Conservation (phyloP, 2,797 vertebrate species). For the Gephyroberyx darwinii region DNA sequence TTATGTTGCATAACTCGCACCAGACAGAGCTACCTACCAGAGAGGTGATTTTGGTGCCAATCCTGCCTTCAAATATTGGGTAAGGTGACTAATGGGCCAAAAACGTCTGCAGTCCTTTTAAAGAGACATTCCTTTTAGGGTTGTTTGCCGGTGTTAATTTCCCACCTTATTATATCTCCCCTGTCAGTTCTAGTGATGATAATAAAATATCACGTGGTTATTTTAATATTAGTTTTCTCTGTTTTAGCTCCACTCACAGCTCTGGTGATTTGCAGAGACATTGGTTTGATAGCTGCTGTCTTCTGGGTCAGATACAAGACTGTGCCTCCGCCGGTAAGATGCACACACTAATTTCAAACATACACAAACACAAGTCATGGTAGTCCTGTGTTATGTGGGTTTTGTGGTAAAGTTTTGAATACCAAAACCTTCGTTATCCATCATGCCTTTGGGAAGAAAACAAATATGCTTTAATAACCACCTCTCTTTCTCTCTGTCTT, state of each 20-base stretch:
- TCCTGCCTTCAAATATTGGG: too few species aligned
- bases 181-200: background rate
- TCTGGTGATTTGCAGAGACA: slow-evolving; percentile 91
- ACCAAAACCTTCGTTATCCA: too few species aligned
- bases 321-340: slow-evolving; percentile 90
- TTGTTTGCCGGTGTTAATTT: background rate
- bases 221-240: background rate
- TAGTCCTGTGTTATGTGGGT: too few species aligned
- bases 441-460: background rate
- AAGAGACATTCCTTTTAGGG: background rate
- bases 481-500: background rate
- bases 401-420: too few species aligned
- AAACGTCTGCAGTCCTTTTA: background rate
- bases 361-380: background rate
- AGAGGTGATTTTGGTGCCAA: too few species aligned
- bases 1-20: too few species aligned
- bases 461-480: background rate
- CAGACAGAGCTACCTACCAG: too few species aligned
- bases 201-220: background rate
- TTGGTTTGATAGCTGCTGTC: slow-evolving; percentile 92
- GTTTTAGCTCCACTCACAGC: slow-evolving; percentile 89
- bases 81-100: too few species aligned
- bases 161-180: background rate
- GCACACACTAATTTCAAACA: background rate
- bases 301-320: slow-evolving; percentile 98